Base-by-base conservation (phyloP, 2,113 vertebrate genomes). In the Bos indicus region DNA sequence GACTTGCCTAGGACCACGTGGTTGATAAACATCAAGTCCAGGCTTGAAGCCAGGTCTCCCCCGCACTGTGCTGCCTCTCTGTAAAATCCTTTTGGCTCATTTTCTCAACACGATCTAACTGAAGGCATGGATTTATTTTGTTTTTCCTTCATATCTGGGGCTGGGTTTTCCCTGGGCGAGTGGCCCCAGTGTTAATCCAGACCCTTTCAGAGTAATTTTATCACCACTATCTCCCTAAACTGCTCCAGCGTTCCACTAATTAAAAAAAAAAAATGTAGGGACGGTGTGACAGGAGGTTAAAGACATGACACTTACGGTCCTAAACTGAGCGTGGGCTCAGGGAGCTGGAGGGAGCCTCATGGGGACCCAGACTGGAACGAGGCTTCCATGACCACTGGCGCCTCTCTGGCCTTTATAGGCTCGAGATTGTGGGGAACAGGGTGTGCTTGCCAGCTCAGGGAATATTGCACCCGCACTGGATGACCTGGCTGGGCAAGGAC, bases 321-420 rank as follows among this genome's bases (percentile, higher is more conserved):
- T 46, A 60, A 26, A 51, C 59, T 71, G 91, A 87, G n/a, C 16
- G 1, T 64, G 57, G 91, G 57, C 85, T 64, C 7, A 1, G 71
- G 94, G 88, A 93, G 82, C 15, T n/a, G 62, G 86, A 91, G 77
- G 77, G 71, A 57, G 95, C 64, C 83, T 86, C 13, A 0, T 3
- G 33, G 78, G 88, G 57, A 85, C n/a, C 51, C 96, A 98, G 97
- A 91, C 92, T 56, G 88, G 88, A 96, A 78, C 0, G 11, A 92
- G 77, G 82, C 74, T 90, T 52, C 89, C 78, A 16, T 13, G 67
- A 85, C 46, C 17, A 14, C 80, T 97, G 98, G 97, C 93, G 94
- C 98, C 96, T 8, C 46, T 85, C 46, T 5, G 95, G 90, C 86
- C 95, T 97, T 97, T 98, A 97, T 85, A 94, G 98, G 95, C 98